Percentiles rank a stretch among this genome's conserved stretches.
Conservation (phyloP, 2,888 invertebrate species). For the Lagria hirta region DNA sequence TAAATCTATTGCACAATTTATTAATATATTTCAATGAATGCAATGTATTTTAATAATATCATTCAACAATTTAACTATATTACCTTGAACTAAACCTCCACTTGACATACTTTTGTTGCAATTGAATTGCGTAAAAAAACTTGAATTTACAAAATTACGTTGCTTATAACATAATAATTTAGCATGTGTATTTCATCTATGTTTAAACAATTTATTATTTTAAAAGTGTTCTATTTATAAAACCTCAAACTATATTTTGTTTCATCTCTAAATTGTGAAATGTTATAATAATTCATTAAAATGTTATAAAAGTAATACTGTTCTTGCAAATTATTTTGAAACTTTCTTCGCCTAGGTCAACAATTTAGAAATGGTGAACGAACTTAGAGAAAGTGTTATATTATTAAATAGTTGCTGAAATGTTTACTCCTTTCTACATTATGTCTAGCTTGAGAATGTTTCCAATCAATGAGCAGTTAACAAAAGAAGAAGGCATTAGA, state of each 20-base stretch:
- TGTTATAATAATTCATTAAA: slow-evolving; percentile 5
- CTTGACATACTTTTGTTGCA: slow-evolving; percentile 9
- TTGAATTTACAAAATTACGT: slow-evolving; percentile 6
- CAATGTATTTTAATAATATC: no score
- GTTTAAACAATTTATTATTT: no score
- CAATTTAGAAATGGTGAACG: slow-evolving; percentile 26
- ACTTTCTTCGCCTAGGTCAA: slow-evolving; percentile 28
- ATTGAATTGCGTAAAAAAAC: slow-evolving; percentile 9
- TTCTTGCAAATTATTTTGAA: slow-evolving; percentile 16
- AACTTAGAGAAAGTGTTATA: slow-evolving; percentile 23
- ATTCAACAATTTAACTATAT: slow-evolving; percentile 6
- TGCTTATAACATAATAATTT: slow-evolving; percentile 1
- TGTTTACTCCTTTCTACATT: slow-evolving; percentile 23
- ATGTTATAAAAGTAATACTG: slow-evolving; percentile 4
- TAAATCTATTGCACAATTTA: slow-evolving; percentile 6
- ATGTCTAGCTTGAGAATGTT: slow-evolving; percentile 20
- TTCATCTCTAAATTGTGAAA: no score
- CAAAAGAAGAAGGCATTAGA: slow-evolving; percentile 14
- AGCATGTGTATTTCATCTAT: no score
- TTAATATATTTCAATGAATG: no score
- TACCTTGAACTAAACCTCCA: slow-evolving; percentile 9
- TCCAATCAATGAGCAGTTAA: slow-evolving; percentile 15
- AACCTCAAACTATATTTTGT: no score
- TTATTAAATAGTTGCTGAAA: slow-evolving; percentile 22
- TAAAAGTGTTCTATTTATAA: no score